phyloP scores from a whole-genome alignment of 1,140 invertebrate species.

The Anthonomus grandis region DNA sequence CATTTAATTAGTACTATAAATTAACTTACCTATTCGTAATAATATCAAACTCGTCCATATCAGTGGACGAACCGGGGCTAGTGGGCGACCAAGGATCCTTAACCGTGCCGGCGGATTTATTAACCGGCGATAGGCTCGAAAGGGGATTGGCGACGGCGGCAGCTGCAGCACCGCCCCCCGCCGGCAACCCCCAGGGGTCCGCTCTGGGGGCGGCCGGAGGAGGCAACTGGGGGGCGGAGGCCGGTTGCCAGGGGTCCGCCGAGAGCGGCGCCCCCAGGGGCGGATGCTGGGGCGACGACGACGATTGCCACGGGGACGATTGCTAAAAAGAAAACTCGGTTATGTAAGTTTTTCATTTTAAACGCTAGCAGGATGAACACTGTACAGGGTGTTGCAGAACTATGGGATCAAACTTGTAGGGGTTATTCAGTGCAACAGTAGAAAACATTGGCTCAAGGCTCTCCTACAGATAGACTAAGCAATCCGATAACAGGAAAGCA shows the following conservation, averaged over 20 bases:
- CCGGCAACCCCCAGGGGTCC: conserved; percentile 53
- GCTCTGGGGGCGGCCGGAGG: conserved; percentile 34
- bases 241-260: conserved; percentile 31
- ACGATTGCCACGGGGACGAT: conserved; percentile 38
- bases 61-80: conserved; percentile 60
- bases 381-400: too few relatives aligned
- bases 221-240: conserved; percentile 31
- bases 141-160: conserved; percentile 38
- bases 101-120: conserved; percentile 26
- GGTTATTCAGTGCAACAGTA: too few relatives aligned
- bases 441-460: too few relatives aligned
- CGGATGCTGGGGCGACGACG: conserved; percentile 29
- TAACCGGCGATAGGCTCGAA: conserved; percentile 39
- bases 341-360: too few relatives aligned
- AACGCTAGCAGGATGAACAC: too few relatives aligned
- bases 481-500: too few relatives aligned
- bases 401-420: too few relatives aligned
- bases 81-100: conserved; percentile 44
- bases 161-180: conserved; percentile 28
- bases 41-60: conserved; percentile 80
- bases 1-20: too few relatives aligned
- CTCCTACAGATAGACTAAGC: too few relatives aligned
- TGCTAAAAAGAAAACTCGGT: conserved; percentile 20
- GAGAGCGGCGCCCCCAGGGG: conserved; percentile 10
- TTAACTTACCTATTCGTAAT: conserved; percentile 69